Percentiles rank a stretch among this genome's conserved stretches.
phyloP scores from a whole-genome alignment of 2,113 vertebrate species.

The Misgurnus mizolepis region DNA sequence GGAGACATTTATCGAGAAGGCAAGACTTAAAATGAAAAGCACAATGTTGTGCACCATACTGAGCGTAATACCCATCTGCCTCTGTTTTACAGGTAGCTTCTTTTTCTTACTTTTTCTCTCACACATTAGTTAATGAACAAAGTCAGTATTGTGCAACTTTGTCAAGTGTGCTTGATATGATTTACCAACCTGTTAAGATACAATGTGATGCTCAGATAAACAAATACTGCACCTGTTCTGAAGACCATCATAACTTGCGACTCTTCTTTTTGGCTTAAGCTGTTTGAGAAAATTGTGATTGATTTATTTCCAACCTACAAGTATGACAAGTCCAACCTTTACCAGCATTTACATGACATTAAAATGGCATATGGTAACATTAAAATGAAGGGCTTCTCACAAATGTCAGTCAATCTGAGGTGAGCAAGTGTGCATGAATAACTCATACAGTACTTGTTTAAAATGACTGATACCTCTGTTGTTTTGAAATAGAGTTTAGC shows the following conservation, averaged over 20 bases:
- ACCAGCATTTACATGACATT: neutral
- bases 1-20: conserved; percentile 43
- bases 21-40: conserved; percentile 50
- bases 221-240: conserved; percentile 17
- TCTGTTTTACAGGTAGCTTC: conserved; percentile 3
- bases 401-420: conserved; percentile 13
- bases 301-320: neutral
- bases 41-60: conserved; percentile 36
- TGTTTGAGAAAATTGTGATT: neutral
- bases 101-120: neutral
- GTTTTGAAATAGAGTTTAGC: neutral
- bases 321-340: neutral
- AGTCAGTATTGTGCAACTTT: neutral
- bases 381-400: neutral
- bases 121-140: conserved; percentile 24
- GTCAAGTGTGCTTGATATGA: neutral
- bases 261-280: conserved; percentile 13
- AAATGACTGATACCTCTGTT: neutral
- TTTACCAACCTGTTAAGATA: neutral
- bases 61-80: conserved; percentile 35
- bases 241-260: conserved; percentile 22
- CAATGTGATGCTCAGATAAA: neutral
- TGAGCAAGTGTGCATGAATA: conserved; percentile 28
- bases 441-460: conserved; percentile 6
- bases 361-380: neutral